Base-by-base conservation (phyloP, 1,140 invertebrate genomes). In the Ostrea edulis region DNA sequence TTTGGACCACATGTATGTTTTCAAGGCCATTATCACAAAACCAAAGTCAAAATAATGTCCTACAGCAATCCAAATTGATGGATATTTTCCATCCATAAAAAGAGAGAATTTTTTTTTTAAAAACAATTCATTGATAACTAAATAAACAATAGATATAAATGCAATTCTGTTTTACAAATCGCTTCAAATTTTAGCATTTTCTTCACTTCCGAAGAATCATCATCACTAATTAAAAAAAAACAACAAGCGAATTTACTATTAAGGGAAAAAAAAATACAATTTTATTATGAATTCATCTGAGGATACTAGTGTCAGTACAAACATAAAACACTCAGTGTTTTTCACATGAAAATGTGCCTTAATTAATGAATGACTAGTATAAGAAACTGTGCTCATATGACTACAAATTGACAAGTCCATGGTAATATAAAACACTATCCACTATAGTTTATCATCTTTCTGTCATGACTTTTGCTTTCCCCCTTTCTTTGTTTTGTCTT, bases 401-500 rank as follows among this genome's bases (percentile, higher is more conserved):
- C 25, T 77, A 77, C 68, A 77, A 35, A 29, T 71, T 25, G 25
- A 77, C 68, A 77, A 35, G 8, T 29, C 25, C 22, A 14, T 29
- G 29, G 9, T 77, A 35, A 77, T 35, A 44, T 44, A 35, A 25
- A 77, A 12, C 68, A 25, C 22, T 9, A 77, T 17, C 22, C 22
- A 25, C 22, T 9, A 9, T 14, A 62, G 14, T 77, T 29, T 29
- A 25, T 77, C n/a, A 62, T 17, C 14, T 62, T 77, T 77, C 68
- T 77, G 82, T 54, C 53, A 83, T 83, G 82, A 83, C 82, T 83
- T 83, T 20, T 83, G 88, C 54, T 86, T 91, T 17, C 88, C 89
- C 1, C 89, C 85, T 85, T 91, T 90, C 29, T 87, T 88, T 52
- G 90, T 86, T 82, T 92, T 92, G 52, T 92, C 92, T 82, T 91